Evolutionary conservation across 2,797 vertebrate species (phyloP).

Genomic region (Fratercula arctica): DNA sequence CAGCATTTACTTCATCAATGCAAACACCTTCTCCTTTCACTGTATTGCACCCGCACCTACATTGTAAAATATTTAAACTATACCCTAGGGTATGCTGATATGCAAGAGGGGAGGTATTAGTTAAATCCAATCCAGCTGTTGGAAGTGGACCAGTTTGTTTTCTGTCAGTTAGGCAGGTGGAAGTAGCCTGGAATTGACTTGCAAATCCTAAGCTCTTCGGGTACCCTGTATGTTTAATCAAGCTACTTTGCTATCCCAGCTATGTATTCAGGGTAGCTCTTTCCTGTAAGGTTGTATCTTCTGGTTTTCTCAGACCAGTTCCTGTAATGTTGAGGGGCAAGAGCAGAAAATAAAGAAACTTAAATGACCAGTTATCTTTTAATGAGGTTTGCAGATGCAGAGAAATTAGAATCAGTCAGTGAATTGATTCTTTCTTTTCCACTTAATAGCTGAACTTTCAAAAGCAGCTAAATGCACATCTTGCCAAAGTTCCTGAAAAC

Average conservation of each 20-base stretch:
- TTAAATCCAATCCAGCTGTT: constrained; percentile 31
- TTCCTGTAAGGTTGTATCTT: not conserved
- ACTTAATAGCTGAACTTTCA: not conserved
- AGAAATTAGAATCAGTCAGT: not conserved
- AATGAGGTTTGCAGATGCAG: not conserved
- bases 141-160: not conserved
- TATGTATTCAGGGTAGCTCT: not conserved
- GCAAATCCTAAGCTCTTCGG: not conserved
- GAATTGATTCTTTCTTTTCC: not conserved
- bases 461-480: not conserved
- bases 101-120: not conserved
- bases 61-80: not conserved
- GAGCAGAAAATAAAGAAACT: not conserved
- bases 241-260: not conserved
- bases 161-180: constrained; percentile 22
- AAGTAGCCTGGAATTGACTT: constrained; percentile 23
- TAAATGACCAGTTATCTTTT: not conserved
- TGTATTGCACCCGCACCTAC: not conserved
- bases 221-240: not conserved
- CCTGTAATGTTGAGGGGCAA: not conserved
- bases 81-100: not conserved
- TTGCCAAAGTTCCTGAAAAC: not conserved
- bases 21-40: not conserved
- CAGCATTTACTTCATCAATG: not conserved
- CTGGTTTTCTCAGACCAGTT: not conserved